Percentiles rank a stretch among this genome's conserved stretches.
These are phyloP conservation scores for Tachuris rubrigastra DNA, from an alignment of 2,113 vertebrate genomes.

Conservation along the genomic window DNA sequence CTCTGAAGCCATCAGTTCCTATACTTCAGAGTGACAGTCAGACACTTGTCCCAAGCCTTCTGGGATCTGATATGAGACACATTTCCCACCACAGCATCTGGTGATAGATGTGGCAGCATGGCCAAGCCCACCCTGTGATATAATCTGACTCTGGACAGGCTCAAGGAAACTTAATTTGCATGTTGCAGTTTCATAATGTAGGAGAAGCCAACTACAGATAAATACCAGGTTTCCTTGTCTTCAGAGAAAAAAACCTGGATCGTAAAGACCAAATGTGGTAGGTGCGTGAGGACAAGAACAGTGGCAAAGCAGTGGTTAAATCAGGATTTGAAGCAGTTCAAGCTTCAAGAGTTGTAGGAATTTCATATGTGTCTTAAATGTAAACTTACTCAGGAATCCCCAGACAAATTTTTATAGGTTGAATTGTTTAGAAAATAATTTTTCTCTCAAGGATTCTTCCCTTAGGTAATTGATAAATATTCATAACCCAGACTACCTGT, in stretches of 20 bases:
- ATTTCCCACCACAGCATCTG: neutral
- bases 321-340: neutral
- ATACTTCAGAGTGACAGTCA: neutral
- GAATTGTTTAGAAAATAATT: slow-evolving; percentile 24
- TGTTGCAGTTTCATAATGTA: neutral
- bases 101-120: rapidly evolving
- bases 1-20: neutral
- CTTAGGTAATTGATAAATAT: slow-evolving; percentile 56
- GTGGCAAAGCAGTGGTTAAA: neutral
- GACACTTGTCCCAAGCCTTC: neutral
- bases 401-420: slow-evolving; percentile 15
- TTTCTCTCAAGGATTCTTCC: slow-evolving; percentile 42
- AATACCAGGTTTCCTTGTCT: too few relatives aligned
- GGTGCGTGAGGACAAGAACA: neutral
- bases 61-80: neutral
- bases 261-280: neutral
- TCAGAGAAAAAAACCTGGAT: neutral
- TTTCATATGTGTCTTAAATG: neutral
- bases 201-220: neutral
- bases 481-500: slow-evolving; percentile 21
- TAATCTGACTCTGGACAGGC: neutral
- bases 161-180: neutral
- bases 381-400: slow-evolving; percentile 2
- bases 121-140: neutral
- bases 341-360: neutral